Conservation (phyloP, 1,140 invertebrate species). For the Pseudobourletiella spinata region DNA sequence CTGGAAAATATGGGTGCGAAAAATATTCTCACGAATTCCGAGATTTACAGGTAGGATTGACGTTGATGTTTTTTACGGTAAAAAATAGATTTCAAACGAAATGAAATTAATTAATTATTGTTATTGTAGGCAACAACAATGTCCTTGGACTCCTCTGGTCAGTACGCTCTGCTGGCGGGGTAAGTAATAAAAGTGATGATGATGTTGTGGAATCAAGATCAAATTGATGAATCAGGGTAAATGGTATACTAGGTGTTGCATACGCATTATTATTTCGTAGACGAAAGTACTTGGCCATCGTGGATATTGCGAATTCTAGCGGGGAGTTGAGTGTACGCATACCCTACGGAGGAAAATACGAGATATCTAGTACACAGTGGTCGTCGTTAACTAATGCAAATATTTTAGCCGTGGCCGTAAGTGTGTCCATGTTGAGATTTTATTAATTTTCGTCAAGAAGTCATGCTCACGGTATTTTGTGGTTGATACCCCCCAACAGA, state of each 20-base stretch:
- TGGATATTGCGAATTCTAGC: conserved; percentile 56
- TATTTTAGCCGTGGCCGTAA: conserved; percentile 81
- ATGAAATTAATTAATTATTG: conserved; percentile 1
- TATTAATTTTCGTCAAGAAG: too few relatives aligned
- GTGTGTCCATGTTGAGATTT: too few relatives aligned
- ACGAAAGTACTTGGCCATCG: conserved; percentile 68
- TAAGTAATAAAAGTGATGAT: conserved; percentile 42
- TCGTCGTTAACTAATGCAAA: conserved; percentile 65
- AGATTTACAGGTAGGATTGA: conserved; percentile 31
- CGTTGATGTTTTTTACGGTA: neutral
- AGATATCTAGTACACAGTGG: conserved; percentile 85
- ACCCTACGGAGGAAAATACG: conserved; percentile 82
- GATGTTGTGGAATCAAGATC: neutral
- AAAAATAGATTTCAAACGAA: neutral
- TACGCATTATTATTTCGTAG: conserved; percentile 41
- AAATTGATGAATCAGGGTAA: neutral
- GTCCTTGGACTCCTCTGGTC: conserved; percentile 76
- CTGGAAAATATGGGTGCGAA: conserved; percentile 28
- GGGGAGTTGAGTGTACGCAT: conserved; percentile 45
- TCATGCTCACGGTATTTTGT: too few relatives aligned
- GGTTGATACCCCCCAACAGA: conserved; percentile 46
- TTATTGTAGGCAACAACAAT: conserved; percentile 70
- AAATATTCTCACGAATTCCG: conserved; percentile 27
- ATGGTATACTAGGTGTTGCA: neutral
- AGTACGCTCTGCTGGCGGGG: conserved; percentile 75